A percentile compares a stretch with the other conserved stretches of the same genome.
Evolutionary conservation across 2,113 vertebrate genomes (phyloP).

Genomic region (Caracal caracal): DNA sequence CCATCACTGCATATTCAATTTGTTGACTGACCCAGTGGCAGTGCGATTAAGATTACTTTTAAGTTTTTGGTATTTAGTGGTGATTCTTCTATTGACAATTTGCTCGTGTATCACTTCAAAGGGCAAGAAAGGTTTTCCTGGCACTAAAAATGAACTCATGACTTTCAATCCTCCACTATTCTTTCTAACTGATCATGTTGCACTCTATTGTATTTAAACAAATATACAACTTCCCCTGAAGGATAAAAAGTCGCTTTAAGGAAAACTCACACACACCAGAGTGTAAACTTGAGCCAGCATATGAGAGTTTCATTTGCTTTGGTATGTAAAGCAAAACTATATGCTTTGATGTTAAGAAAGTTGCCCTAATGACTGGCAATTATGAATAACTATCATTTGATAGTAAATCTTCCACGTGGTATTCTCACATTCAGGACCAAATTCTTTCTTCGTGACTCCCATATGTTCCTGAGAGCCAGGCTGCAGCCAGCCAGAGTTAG

Average conservation of each 20-base stretch:
- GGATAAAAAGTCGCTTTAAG: not conserved
- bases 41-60: slow-evolving; percentile 1
- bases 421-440: not conserved
- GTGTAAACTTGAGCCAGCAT: not conserved
- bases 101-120: not conserved
- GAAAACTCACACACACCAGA: not conserved
- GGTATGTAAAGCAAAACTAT: slow-evolving; percentile 9
- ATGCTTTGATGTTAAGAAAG: slow-evolving; percentile 63
- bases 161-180: not conserved
- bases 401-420: not conserved
- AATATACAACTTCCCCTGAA: not conserved
- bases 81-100: not conserved
- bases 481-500: not conserved
- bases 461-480: not conserved
- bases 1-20: not conserved
- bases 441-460: not conserved
- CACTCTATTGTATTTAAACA: not conserved
- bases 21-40: not conserved
- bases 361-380: slow-evolving; percentile 53
- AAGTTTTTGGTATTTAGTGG: not conserved
- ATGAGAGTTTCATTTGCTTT: slow-evolving; percentile 49
- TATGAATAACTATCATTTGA: slow-evolving; percentile 48
- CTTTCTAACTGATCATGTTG: not conserved
- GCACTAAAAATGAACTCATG: not conserved
- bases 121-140: not conserved